A percentile compares a stretch with the other conserved stretches of the same genome.
Conservation (phyloP, 2,113 vertebrate genomes). For the Ptychochromis oligacanthus region DNA sequence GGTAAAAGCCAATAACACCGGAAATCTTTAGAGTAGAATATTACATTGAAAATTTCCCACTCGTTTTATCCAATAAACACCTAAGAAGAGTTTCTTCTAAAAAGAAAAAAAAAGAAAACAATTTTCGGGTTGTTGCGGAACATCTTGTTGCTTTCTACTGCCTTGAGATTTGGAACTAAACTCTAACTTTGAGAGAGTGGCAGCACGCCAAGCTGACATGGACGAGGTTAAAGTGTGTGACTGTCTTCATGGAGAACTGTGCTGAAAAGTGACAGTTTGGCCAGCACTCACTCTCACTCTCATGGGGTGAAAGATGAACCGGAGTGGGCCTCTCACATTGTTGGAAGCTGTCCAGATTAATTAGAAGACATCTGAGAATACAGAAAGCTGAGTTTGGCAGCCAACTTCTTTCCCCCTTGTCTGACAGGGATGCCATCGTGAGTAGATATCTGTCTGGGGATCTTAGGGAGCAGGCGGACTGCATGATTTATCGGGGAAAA, state of each 20-base stretch:
- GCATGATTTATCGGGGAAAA: constrained; percentile 76
- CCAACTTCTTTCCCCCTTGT: constrained; percentile 5
- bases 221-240: constrained; percentile 44
- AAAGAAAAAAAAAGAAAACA: background rate
- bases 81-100: background rate
- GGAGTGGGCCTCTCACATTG: constrained; percentile 53
- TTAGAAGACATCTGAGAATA: constrained; percentile 69
- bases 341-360: constrained; percentile 78
- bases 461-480: constrained; percentile 41
- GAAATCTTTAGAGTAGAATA: background rate
- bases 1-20: constrained; percentile 17
- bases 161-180: constrained; percentile 9
- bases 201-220: constrained; percentile 10
- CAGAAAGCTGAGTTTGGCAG: constrained; percentile 42
- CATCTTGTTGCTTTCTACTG: background rate
- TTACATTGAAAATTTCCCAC: background rate
- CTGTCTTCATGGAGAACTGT: constrained; percentile 33
- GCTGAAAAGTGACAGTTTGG: constrained; percentile 62
- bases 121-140: background rate
- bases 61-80: background rate
- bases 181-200: constrained; percentile 1
- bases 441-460: constrained; percentile 56
- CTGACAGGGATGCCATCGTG: constrained; percentile 56
- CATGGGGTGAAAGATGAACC: constrained; percentile 56
- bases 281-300: constrained; percentile 45